phyloP scores from a whole-genome alignment of 1,140 invertebrate genomes.

The Ceratina calcarata region DNA sequence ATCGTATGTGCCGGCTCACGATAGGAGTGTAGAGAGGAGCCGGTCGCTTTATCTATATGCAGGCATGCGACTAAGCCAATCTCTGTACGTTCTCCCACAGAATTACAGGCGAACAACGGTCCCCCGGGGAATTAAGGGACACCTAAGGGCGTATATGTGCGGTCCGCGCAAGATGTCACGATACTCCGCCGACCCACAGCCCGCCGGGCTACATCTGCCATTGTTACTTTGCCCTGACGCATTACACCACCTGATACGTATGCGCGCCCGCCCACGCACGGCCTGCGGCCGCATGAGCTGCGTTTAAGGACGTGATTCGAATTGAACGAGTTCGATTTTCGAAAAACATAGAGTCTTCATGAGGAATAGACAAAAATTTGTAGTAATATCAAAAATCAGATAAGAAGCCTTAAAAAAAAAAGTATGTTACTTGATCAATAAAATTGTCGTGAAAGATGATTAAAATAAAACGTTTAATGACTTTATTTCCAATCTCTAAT shows the following conservation, averaged over 20 bases:
- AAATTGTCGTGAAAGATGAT: too few relatives aligned
- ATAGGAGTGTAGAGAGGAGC: conserved; percentile 48
- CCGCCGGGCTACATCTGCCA: conserved; percentile 36
- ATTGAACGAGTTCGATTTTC: too few relatives aligned
- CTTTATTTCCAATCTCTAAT: too few relatives aligned
- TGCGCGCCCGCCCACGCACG: too few relatives aligned
- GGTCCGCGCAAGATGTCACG: conserved; percentile 57
- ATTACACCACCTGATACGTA: conserved; percentile 14
- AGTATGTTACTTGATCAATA: too few relatives aligned
- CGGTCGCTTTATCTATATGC: conserved; percentile 64
- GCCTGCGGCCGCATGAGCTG: too few relatives aligned
- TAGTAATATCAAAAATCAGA: too few relatives aligned
- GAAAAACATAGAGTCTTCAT: too few relatives aligned
- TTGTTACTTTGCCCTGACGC: conserved; percentile 45
- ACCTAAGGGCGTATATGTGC: conserved; percentile 55
- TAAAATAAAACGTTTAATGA: too few relatives aligned
- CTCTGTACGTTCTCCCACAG: conserved; percentile 58
- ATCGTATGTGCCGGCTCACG: conserved; percentile 37
- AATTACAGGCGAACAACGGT: conserved; percentile 66
- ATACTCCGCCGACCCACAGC: conserved; percentile 47
- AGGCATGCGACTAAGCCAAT: conserved; percentile 68
- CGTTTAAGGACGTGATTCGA: too few relatives aligned
- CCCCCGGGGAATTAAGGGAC: conserved; percentile 62
- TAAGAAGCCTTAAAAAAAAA: too few relatives aligned
- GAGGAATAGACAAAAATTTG: too few relatives aligned